Conservation (phyloP, 64 coral and sea anemone genomes). For the Pocillopora verrucosa region DNA sequence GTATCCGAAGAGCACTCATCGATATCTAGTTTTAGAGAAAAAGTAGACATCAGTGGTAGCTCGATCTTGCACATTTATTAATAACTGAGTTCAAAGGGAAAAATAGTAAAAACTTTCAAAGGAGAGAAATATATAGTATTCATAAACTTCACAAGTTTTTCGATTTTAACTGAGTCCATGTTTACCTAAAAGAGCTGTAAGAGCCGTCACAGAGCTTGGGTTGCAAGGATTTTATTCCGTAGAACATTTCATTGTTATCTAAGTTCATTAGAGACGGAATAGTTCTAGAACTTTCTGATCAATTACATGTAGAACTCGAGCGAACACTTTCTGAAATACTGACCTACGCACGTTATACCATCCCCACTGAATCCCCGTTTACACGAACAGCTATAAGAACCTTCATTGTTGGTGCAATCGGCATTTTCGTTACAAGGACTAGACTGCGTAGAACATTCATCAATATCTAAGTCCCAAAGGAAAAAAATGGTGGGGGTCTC, state of each 20-base stretch:
- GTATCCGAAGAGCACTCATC: conserved; percentile 49
- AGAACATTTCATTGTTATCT: conserved; percentile 56
- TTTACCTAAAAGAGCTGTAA: conserved; percentile 41
- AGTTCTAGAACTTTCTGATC: neutral
- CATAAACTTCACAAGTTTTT: too few relatives aligned
- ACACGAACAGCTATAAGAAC: conserved; percentile 7
- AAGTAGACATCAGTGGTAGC: too few relatives aligned
- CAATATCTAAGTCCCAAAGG: neutral
- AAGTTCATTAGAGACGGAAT: too few relatives aligned
- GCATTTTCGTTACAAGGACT: conserved; percentile 15
- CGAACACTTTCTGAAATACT: neutral
- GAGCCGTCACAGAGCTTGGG: conserved; percentile 5
- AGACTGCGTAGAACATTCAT: neutral
- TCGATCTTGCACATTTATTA: too few relatives aligned
- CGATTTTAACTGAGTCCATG: neutral
- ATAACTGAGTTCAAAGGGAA: too few relatives aligned
- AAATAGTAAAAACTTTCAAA: neutral
- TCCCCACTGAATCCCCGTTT: neutral
- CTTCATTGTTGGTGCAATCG: neutral
- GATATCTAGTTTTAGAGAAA: conserved; percentile 34
- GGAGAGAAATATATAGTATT: too few relatives aligned
- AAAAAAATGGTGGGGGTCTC: neutral
- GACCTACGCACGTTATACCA: neutral
- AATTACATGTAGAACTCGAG: neutral
- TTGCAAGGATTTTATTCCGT: conserved; percentile 12